Conservation (phyloP, 1,140 invertebrate species). For the Drosophila albomicans region DNA sequence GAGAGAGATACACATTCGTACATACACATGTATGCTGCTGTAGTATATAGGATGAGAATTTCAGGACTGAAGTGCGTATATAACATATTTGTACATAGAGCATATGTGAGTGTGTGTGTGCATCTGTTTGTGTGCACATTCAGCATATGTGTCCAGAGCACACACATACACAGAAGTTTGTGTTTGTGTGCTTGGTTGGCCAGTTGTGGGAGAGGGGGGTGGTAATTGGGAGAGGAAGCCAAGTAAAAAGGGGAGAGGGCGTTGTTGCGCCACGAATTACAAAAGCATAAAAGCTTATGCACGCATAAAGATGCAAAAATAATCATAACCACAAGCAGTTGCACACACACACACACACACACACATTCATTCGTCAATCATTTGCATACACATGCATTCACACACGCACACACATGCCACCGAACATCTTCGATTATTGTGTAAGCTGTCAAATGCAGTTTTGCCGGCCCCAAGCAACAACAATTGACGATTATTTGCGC, state of each 20-base stretch:
- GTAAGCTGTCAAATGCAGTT: constrained; percentile 47
- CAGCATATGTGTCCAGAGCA: background rate
- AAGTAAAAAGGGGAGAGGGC: background rate
- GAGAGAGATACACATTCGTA: constrained; percentile 19
- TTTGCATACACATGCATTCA: constrained; percentile 3
- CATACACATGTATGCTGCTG: constrained; percentile 22
- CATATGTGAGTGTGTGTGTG: constrained; percentile 17
- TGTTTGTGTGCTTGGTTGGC: background rate
- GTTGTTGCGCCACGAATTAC: constrained; percentile 41
- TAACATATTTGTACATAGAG: constrained; percentile 42
- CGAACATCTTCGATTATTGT: constrained; percentile 25
- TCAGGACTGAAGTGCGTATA: constrained; percentile 34
- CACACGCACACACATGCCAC: background rate
- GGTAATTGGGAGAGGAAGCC: too few relatives aligned
- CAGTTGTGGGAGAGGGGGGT: background rate
- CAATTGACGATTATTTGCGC: constrained; percentile 21
- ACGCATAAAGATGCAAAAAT: constrained; percentile 29
- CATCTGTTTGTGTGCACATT: constrained; percentile 5
- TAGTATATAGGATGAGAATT: constrained; percentile 12
- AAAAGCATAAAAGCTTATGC: constrained; percentile 46
- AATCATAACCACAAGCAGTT: constrained; percentile 23
- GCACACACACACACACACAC: constrained; percentile 4
- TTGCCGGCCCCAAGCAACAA: constrained; percentile 19
- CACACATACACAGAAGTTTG: constrained; percentile 1
- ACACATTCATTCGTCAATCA: background rate